phyloP scores from a whole-genome alignment of 37 sponge, comb jelly and placozoan genomes.

The Ephydatia muelleri region DNA sequence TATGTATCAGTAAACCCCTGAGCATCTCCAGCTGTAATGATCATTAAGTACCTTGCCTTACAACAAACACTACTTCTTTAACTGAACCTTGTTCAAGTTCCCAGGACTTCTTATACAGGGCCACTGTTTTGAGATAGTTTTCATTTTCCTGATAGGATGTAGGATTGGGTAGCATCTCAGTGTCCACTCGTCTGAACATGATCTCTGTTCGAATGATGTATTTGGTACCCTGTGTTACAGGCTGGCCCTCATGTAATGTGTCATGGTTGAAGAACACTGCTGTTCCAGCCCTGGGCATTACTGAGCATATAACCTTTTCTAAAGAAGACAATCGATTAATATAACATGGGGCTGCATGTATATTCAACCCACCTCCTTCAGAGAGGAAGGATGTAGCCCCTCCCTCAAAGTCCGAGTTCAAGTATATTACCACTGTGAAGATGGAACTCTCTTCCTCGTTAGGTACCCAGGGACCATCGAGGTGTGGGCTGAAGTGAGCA shows the following conservation, averaged over 20 bases:
- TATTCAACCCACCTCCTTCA: conserved; percentile 1
- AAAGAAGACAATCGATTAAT: neutral
- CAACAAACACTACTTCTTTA: neutral
- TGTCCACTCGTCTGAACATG: conserved; percentile 55
- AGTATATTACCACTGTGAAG: conserved; percentile 45
- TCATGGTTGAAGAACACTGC: conserved; percentile 52
- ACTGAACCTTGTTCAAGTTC: conserved; percentile 22
- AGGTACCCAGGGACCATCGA: conserved; percentile 62
- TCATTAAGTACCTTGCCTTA: too few species aligned
- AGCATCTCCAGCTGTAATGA: conserved; percentile 13
- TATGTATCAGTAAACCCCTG: conserved; percentile 50
- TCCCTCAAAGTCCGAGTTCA: conserved; percentile 38
- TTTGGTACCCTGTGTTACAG: conserved; percentile 28
- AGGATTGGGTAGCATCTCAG: conserved; percentile 41
- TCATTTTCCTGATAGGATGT: neutral
- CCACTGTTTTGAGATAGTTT: conserved; percentile 31
- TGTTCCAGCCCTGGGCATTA: conserved; percentile 22
- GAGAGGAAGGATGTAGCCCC: conserved; percentile 33
- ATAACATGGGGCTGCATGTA: neutral
- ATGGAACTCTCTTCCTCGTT: conserved; percentile 45
- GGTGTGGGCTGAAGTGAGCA: conserved; percentile 49
- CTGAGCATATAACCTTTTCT: conserved; percentile 6
- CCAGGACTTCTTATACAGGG: conserved; percentile 38
- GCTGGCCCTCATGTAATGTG: conserved; percentile 40
- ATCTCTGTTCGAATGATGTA: conserved; percentile 51